Evolutionary conservation across 2,888 invertebrate species (phyloP).

Genomic region (Sinopyrophorus schimmeli): DNA sequence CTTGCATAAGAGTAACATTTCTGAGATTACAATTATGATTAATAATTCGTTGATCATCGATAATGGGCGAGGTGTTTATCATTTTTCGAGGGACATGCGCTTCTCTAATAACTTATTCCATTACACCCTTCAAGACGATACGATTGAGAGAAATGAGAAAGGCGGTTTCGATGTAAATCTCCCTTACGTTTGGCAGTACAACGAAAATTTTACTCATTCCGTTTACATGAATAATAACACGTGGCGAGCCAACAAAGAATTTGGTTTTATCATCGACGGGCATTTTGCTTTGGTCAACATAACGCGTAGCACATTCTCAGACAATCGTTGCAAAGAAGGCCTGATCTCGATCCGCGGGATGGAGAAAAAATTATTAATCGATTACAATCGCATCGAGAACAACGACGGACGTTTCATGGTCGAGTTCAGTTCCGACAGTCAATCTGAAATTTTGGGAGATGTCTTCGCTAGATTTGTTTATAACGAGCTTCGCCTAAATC

Average conservation of each 20-base stretch:
- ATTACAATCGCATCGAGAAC: constrained; percentile 75
- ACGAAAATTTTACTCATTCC: constrained; percentile 92
- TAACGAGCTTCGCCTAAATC: constrained; percentile 78
- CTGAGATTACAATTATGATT: constrained; percentile 87
- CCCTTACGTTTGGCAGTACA: constrained; percentile 95
- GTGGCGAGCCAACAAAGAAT: constrained; percentile 84
- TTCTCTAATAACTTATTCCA: constrained; percentile 97
- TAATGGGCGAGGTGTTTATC: constrained; percentile 86
- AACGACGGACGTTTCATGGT: constrained; percentile 85
- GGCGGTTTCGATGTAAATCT: constrained; percentile 88
- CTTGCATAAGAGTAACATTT: constrained; percentile 80
- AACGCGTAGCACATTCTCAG: constrained; percentile 79
- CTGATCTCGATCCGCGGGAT: constrained; percentile 85
- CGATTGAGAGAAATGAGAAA: constrained; percentile 79
- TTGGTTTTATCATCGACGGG: constrained; percentile 84
- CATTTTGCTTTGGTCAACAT: constrained; percentile 92
- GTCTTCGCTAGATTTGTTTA: constrained; percentile 78
- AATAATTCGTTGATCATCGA: constrained; percentile 83
- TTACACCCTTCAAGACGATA: constrained; percentile 85
- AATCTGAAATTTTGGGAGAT: constrained; percentile 88
- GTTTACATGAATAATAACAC: constrained; percentile 85
- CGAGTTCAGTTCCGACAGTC: constrained; percentile 86
- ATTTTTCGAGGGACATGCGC: constrained; percentile 89
- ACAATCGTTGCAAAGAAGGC: constrained; percentile 82
- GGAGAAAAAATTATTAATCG: constrained; percentile 92